phyloP scores from a whole-genome alignment of 2,888 invertebrate genomes.

The Helicoverpa assulta region DNA sequence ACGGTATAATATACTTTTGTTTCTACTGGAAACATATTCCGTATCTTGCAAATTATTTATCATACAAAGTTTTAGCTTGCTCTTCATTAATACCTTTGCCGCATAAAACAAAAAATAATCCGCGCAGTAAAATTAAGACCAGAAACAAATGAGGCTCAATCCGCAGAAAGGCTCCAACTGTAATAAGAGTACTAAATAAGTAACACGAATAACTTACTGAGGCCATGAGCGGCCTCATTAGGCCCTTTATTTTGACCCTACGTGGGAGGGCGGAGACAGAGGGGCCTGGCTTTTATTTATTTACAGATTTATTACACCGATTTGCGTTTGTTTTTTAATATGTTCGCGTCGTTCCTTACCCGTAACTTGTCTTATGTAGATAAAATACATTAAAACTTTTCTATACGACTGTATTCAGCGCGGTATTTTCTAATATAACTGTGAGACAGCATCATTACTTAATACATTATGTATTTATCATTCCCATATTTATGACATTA shows the following conservation, averaged over 20 bases:
- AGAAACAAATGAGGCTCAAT: constrained; percentile 61
- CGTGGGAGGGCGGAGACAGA: constrained; percentile 75
- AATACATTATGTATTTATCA: constrained; percentile 24
- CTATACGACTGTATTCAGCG: neutral
- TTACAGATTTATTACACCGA: constrained; percentile 70
- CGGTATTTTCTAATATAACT: neutral
- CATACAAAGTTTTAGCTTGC: neutral
- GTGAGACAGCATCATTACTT: neutral
- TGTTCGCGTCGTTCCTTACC: constrained; percentile 7
- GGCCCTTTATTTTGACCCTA: constrained; percentile 70
- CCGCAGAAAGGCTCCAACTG: constrained; percentile 55
- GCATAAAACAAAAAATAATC: constrained; percentile 43
- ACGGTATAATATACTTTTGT: too few relatives aligned
- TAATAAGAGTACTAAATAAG: constrained; percentile 66
- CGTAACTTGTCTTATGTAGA: neutral
- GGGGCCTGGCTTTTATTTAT: constrained; percentile 69
- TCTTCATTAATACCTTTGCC: constrained; percentile 8
- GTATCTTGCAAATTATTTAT: neutral
- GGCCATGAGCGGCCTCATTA: constrained; percentile 68
- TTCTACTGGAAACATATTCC: too few relatives aligned
- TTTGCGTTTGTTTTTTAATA: constrained; percentile 53
- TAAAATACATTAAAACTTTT: neutral
- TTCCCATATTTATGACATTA: constrained; percentile 31
- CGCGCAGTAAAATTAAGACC: constrained; percentile 57
- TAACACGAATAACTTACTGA: constrained; percentile 64